Conservation (phyloP, 2,113 vertebrate species). For the Ciconia stormi region DNA sequence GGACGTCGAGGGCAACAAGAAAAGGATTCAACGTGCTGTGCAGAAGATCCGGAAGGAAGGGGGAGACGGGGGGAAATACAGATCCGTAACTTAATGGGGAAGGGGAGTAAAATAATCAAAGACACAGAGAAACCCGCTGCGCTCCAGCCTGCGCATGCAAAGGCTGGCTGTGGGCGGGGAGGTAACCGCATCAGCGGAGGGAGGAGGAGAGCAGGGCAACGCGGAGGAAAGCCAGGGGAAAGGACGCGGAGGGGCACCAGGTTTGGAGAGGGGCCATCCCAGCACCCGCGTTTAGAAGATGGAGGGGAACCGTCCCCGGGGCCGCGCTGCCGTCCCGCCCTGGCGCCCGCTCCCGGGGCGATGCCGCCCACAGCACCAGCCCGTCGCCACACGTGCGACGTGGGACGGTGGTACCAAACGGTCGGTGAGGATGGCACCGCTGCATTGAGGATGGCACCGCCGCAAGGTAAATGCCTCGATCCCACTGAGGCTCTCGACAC, state of each 20-base stretch:
- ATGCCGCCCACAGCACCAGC: background rate
- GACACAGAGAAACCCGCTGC: background rate
- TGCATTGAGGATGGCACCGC: background rate
- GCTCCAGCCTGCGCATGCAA: background rate
- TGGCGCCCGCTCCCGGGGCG: too few relatives aligned
- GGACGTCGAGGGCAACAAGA: background rate
- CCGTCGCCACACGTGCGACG: too few relatives aligned
- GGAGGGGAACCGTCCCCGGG: too few relatives aligned
- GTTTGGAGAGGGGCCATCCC: background rate
- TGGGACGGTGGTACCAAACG: accelerated
- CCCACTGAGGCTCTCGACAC: background rate
- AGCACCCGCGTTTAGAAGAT: background rate
- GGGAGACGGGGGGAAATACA: background rate
- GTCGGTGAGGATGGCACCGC: background rate
- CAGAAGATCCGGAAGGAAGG: background rate
- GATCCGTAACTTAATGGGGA: background rate
- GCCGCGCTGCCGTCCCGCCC: background rate
- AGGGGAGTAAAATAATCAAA: background rate
- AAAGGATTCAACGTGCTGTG: background rate
- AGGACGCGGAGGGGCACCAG: too few relatives aligned
- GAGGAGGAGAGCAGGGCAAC: background rate
- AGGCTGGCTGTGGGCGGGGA: background rate
- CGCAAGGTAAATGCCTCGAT: background rate
- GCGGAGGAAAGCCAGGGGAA: background rate
- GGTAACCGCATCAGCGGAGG: background rate